These are phyloP conservation scores for Anas flavirostris DNA, from an alignment of 2,797 vertebrate species.

Conservation along the genomic window DNA sequence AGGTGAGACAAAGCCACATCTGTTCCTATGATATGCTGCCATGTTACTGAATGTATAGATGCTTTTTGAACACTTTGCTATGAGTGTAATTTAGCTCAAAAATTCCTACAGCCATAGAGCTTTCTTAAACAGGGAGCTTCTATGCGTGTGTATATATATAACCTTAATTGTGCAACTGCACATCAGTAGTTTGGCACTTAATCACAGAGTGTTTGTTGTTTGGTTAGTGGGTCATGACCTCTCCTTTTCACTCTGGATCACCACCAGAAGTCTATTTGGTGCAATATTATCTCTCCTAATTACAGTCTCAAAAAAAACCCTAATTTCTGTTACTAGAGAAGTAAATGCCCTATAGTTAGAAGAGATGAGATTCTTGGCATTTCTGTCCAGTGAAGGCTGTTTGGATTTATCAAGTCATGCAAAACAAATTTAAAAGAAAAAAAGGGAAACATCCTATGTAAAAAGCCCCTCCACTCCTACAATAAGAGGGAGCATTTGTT, in stretches of 20 bases:
- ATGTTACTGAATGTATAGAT: not conserved
- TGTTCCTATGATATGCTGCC: not conserved
- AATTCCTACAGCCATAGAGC: not conserved
- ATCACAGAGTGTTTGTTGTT: not conserved
- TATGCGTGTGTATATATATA: not conserved
- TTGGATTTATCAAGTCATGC: not conserved
- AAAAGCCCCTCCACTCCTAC: not conserved
- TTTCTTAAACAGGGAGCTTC: not conserved
- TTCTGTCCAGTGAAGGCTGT: not conserved
- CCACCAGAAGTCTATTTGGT: not conserved
- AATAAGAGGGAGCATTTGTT: not conserved
- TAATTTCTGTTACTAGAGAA: not conserved
- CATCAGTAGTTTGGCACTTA: not conserved
- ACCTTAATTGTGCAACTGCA: not conserved
- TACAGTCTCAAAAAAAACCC: not conserved
- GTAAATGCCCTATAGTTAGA: not conserved
- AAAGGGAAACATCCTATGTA: not conserved
- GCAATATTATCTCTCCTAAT: not conserved
- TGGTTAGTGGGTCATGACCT: not conserved
- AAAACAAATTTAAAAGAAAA: not conserved
- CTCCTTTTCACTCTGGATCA: not conserved
- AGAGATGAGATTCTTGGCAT: not conserved
- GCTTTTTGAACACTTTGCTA: not conserved
- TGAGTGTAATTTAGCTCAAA: not conserved
- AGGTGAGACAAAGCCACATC: not conserved